These are phyloP conservation scores for Phallusia fumigata DNA, from an alignment of 23 tunicate genomes.

Conservation along the genomic window DNA sequence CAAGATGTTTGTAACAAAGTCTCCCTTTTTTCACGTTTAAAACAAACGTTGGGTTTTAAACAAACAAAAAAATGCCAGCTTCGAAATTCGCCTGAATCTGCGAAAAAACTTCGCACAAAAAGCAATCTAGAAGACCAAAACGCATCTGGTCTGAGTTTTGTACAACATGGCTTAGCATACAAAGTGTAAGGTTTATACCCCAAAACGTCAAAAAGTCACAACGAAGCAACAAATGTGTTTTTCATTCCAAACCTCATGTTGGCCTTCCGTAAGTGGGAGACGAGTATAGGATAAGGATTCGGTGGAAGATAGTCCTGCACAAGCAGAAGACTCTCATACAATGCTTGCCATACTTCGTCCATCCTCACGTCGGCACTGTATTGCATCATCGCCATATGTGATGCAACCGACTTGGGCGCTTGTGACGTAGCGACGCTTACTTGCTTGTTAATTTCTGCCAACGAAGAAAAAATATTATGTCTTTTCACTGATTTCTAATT, in stretches of 20 bases:
- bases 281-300: slow-evolving; percentile 56
- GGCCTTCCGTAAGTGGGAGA: slow-evolving; percentile 37
- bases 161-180: no score
- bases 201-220: not conserved
- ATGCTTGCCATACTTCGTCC: slow-evolving; percentile 51
- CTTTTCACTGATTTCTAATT: not conserved
- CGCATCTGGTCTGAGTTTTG: no score
- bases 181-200: no score
- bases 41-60: no score
- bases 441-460: slow-evolving; percentile 39
- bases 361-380: slow-evolving; percentile 56
- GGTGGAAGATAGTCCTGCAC: slow-evolving; percentile 51
- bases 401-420: slow-evolving; percentile 30
- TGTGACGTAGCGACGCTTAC: slow-evolving; percentile 18
- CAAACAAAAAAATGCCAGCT: no score
- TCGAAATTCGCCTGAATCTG: no score
- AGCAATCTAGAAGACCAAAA: no score
- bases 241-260: slow-evolving; percentile 28
- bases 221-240: not conserved
- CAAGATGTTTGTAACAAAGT: no score
- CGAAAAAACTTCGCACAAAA: no score
- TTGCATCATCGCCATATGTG: slow-evolving; percentile 43
- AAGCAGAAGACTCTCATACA: slow-evolving; percentile 38
- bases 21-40: no score
- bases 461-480: not conserved